Base-by-base conservation (phyloP, 2,888 invertebrate species). In the Synanthedon myopaeformis region DNA sequence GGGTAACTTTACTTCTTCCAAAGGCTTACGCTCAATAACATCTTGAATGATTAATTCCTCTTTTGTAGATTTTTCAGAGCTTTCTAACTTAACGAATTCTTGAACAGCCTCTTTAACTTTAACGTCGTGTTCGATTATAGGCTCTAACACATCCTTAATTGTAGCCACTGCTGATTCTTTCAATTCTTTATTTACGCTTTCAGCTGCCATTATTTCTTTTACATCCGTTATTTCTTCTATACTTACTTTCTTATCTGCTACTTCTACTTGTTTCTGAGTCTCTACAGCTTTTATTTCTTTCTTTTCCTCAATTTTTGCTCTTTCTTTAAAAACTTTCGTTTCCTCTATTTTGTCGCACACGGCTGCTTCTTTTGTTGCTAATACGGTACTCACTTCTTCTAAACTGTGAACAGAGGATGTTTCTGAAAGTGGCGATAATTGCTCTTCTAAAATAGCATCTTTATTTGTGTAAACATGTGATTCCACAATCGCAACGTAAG, bases 401-500 rank as follows among this genome's bases (percentile, higher is more conserved):
- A 65, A 66, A 51, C 67, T 72, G 55, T 72, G 65, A 23, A 69
- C 52, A 1, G 69, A 73, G n/a, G 69, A 64, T 19, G 67, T 72
- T 64, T 81, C 75, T 14, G 76, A 71, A 53, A 74, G 64, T 58
- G 76, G 64, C 3, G 64, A 53, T 6, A 66, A 56, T 52, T 67
- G 59, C 54, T 75, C 75, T 60, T 79, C 74, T 51, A 82, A 72
- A 51, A 87, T 79, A 2, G 78, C 75, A 51, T 85, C 77, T 63
- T 75, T 74, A 49, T 86, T 85, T 3, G 86, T 84, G 23, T 80
- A 86, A 5, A 82, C 79, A 54, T 87, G 87, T 4, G 87, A 70
- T 59, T 87, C 82, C n/a, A 86, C 85, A 42, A 80, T 73, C 2
- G 85, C 86, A 49, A 82, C 58, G 50, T 86, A 87, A 52, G 69